A percentile compares a stretch with the other conserved stretches of the same genome.
phyloP scores from a whole-genome alignment of 2,113 vertebrate species.

The Chitala chitala region DNA sequence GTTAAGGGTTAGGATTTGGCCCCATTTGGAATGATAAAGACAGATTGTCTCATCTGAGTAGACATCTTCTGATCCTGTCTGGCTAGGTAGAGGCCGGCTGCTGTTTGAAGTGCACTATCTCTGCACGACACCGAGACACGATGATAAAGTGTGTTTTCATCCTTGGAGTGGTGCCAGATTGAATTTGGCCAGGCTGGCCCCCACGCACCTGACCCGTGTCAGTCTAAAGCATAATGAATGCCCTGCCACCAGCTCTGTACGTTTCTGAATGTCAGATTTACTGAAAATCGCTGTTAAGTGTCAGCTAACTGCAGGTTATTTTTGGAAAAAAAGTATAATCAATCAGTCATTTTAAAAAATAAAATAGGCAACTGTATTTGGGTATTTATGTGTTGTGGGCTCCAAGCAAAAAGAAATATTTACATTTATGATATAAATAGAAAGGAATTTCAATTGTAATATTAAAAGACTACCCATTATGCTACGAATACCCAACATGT shows the following conservation, averaged over 20 bases:
- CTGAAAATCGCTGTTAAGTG: background rate
- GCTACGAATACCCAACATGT: background rate
- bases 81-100: background rate
- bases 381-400: background rate
- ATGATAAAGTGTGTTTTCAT: background rate
- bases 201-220: background rate
- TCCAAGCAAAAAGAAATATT: background rate
- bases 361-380: background rate
- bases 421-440: too few species aligned
- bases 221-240: background rate
- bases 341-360: background rate
- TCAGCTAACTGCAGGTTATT: background rate
- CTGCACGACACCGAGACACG: background rate
- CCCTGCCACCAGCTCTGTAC: background rate
- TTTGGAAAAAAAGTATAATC: background rate
- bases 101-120: background rate
- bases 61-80: background rate
- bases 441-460: background rate
- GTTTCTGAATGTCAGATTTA: background rate
- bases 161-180: background rate
- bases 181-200: background rate
- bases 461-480: background rate
- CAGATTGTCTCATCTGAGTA: background rate
- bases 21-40: conserved; percentile 2
- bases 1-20: too few species aligned